These are phyloP conservation scores for Alligator sinensis DNA, from an alignment of 2,113 vertebrate genomes.

Conservation along the genomic window DNA sequence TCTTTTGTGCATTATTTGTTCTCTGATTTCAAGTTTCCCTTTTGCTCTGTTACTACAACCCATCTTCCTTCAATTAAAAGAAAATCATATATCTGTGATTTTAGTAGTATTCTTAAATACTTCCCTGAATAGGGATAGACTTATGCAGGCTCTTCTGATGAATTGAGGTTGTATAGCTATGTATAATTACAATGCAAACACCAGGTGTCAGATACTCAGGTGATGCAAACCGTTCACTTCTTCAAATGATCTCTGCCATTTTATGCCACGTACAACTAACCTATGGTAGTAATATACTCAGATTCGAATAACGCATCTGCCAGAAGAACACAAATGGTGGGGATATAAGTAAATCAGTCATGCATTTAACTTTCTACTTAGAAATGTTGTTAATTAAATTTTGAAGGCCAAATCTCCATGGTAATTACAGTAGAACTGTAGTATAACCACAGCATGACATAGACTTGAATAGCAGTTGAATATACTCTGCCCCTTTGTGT, in stretches of 20 bases:
- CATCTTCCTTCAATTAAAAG: background rate
- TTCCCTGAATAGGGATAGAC: background rate
- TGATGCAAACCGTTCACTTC: rapidly evolving
- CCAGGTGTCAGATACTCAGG: background rate
- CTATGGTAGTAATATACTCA: background rate
- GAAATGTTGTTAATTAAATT: background rate
- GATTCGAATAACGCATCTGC: background rate
- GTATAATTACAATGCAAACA: background rate
- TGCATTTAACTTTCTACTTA: background rate
- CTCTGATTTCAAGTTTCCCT: background rate
- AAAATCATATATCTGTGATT: background rate
- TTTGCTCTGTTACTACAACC: too few species aligned
- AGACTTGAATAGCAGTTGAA: background rate
- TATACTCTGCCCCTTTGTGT: background rate
- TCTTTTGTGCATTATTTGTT: background rate
- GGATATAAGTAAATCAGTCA: background rate
- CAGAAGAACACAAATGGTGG: background rate
- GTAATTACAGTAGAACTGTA: background rate
- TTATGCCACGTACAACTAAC: background rate
- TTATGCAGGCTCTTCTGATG: rapidly evolving
- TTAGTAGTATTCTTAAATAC: rapidly evolving
- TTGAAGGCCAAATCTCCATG: background rate
- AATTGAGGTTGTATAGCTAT: background rate
- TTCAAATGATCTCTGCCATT: background rate
- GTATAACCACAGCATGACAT: background rate